Conservation (phyloP, 1,140 invertebrate species). For the Camponotus vicinus region DNA sequence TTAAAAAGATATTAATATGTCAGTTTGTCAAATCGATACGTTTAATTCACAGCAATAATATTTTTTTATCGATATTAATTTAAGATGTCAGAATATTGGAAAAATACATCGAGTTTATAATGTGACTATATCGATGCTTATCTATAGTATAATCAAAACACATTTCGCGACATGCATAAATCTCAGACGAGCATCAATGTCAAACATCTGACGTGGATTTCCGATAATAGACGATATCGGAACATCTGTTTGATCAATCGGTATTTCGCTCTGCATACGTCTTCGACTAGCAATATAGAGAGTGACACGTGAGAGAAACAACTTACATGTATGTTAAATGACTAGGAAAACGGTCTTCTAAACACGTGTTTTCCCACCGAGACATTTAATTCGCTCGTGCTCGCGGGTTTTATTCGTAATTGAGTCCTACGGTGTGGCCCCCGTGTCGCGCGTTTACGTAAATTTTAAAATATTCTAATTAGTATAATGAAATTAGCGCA, state of each 20-base stretch:
- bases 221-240: constrained; percentile 25
- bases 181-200: constrained; percentile 20
- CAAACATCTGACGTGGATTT: constrained; percentile 13
- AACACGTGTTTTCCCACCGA: constrained; percentile 48
- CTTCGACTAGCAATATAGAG: neutral
- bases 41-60: neutral
- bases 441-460: constrained; percentile 51
- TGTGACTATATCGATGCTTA: neutral
- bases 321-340: constrained; percentile 24
- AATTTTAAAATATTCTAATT: constrained; percentile 63
- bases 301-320: neutral
- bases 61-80: neutral
- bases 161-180: constrained; percentile 40
- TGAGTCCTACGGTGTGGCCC: constrained; percentile 51
- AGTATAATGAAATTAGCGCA: constrained; percentile 61
- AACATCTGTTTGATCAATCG: constrained; percentile 21
- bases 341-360: constrained; percentile 19
- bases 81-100: neutral
- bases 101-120: neutral
- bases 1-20: neutral
- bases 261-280: constrained; percentile 13
- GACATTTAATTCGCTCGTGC: constrained; percentile 51
- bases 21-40: too few species aligned
- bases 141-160: neutral
- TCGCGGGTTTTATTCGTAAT: constrained; percentile 57